Conservation (phyloP, 1,140 invertebrate species). For the Polypedilum vanderplanki region DNA sequence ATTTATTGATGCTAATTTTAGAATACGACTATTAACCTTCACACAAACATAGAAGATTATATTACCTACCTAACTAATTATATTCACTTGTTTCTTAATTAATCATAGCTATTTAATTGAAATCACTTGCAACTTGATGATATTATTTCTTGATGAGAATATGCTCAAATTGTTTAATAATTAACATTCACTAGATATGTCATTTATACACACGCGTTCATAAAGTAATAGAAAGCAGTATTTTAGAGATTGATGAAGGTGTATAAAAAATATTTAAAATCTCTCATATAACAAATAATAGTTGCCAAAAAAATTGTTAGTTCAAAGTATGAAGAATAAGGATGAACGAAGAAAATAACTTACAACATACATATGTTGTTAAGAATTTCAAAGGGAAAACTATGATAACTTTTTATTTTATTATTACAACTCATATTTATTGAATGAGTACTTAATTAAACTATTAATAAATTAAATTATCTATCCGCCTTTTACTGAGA, state of each 20-base stretch:
- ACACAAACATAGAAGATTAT: too few relatives aligned
- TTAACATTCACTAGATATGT: neutral
- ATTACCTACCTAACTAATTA: too few relatives aligned
- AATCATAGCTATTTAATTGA: too few relatives aligned
- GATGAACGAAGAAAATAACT: neutral
- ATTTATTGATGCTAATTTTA: too few relatives aligned
- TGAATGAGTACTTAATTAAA: too few relatives aligned
- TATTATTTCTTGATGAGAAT: neutral
- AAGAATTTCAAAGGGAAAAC: neutral
- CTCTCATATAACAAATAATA: neutral
- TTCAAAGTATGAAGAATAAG: neutral
- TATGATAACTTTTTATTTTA: too few relatives aligned
- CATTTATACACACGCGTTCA: neutral
- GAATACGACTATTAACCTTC: too few relatives aligned
- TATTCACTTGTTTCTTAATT: too few relatives aligned
- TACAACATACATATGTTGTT: neutral
- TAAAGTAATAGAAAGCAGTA: constrained; percentile 2
- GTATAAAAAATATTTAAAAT: neutral
- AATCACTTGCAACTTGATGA: neutral
- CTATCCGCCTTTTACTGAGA: neutral
- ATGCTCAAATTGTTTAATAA: constrained; percentile 5
- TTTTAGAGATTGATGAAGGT: neutral
- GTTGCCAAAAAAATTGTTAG: constrained; percentile 17
- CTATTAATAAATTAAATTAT: neutral
- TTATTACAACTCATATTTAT: too few relatives aligned